These are phyloP conservation scores for Archaeoteleia sp. DNA, from an alignment of 2,888 invertebrate species.

Conservation along the genomic window DNA sequence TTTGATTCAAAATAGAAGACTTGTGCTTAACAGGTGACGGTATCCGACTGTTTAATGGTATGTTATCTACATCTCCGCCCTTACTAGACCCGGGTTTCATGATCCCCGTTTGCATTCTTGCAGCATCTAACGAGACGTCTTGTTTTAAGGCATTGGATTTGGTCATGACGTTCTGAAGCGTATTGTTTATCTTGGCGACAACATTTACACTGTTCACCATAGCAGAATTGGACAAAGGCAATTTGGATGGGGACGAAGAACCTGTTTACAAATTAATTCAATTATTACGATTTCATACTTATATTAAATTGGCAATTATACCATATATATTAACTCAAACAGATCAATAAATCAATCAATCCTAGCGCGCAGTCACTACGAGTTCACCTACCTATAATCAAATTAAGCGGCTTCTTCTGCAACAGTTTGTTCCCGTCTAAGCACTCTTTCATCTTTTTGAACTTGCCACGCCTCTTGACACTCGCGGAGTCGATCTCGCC, in stretches of 20 bases:
- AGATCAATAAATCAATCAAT: neutral
- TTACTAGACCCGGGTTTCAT: constrained; percentile 68
- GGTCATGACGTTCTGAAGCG: constrained; percentile 66
- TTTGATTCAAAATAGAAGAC: constrained; percentile 63
- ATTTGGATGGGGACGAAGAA: constrained; percentile 66
- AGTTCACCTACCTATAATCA: constrained; percentile 64
- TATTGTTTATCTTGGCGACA: constrained; percentile 68
- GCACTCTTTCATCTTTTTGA: constrained; percentile 77
- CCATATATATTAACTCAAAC: neutral
- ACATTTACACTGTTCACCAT: constrained; percentile 67
- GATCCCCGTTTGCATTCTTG: constrained; percentile 56
- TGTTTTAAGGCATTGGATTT: constrained; percentile 72
- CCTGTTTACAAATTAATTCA: constrained; percentile 26
- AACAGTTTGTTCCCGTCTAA: constrained; percentile 70
- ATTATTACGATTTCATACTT: too few relatives aligned
- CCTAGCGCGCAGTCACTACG: constrained; percentile 1
- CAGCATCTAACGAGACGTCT: constrained; percentile 60
- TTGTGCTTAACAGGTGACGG: constrained; percentile 72
- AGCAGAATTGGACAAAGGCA: constrained; percentile 68
- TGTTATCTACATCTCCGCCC: constrained; percentile 70
- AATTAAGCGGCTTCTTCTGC: constrained; percentile 71
- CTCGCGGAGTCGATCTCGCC: constrained; percentile 72
- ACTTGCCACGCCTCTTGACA: constrained; percentile 74
- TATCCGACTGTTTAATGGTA: constrained; percentile 73
- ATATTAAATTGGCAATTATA: neutral